These are phyloP conservation scores for Siniperca chuatsi DNA, from an alignment of 2,113 vertebrate genomes.

Conservation along the genomic window DNA sequence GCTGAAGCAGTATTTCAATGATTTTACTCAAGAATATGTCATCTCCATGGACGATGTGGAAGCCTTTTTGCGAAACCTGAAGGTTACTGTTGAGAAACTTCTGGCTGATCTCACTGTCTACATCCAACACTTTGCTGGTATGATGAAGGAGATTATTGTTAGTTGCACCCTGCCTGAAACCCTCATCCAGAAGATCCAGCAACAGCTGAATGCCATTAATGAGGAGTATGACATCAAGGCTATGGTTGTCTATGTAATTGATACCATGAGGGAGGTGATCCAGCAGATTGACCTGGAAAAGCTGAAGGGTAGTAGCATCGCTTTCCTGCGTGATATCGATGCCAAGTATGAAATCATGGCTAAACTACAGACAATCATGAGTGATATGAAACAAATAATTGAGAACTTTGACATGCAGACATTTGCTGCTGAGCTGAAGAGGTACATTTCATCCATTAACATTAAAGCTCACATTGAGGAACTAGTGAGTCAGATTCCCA, in stretches of 20 bases:
- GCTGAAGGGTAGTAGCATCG: conserved; percentile 7
- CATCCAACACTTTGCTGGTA: neutral
- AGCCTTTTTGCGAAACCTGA: conserved; percentile 76
- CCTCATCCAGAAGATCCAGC: neutral
- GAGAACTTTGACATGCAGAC: neutral
- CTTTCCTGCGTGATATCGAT: neutral
- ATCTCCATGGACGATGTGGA: conserved; percentile 87
- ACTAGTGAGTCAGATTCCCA: neutral
- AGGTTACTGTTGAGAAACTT: conserved; percentile 73
- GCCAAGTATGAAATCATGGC: neutral
- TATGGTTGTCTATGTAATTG: neutral
- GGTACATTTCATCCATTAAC: neutral
- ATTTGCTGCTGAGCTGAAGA: neutral
- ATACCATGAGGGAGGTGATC: neutral
- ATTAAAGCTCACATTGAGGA: neutral
- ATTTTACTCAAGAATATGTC: conserved; percentile 48
- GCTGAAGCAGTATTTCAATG: conserved; percentile 83
- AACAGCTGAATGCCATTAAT: neutral
- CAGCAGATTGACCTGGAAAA: conserved; percentile 15
- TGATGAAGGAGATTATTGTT: neutral
- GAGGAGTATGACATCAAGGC: conserved; percentile 1
- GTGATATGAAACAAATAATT: neutral
- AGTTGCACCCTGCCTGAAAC: neutral
- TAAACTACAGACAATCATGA: neutral
- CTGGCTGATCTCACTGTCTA: conserved; percentile 73